Percentiles rank a stretch among this genome's conserved stretches.
Evolutionary conservation across 2,797 vertebrate genomes (phyloP).

Genomic region (Botia almorhae): DNA sequence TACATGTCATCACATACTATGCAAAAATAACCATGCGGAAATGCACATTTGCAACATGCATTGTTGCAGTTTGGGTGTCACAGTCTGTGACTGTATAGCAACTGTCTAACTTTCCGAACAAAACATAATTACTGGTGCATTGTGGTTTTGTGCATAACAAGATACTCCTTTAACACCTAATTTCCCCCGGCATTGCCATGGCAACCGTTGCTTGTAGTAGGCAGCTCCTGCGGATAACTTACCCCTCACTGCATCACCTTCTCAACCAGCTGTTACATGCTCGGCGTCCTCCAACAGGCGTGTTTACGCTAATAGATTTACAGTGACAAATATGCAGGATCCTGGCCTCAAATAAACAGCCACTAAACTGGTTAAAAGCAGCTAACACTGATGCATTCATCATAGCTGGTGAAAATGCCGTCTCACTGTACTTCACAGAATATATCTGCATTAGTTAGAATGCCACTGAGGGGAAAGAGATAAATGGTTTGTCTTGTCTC

Average conservation of each 20-base stretch:
- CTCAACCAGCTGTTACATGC: conserved; percentile 49
- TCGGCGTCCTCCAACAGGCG: conserved; percentile 43
- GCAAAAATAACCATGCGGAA: not conserved
- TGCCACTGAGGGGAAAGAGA: conserved; percentile 8
- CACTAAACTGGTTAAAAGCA: conserved; percentile 7
- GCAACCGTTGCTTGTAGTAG: conserved; percentile 59
- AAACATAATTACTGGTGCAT: conserved; percentile 52
- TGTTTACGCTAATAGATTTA: conserved; percentile 45
- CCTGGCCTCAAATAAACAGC: conserved; percentile 10
- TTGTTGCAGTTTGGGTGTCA: not conserved
- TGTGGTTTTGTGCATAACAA: conserved; percentile 44
- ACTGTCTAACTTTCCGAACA: conserved; percentile 32
- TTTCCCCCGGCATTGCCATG: conserved; percentile 63
- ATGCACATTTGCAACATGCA: not conserved
- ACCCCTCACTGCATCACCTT: conserved; percentile 50
- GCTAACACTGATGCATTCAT: conserved; percentile 20
- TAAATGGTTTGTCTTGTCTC: conserved; percentile 3
- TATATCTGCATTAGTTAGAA: conserved; percentile 5
- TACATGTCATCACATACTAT: not conserved
- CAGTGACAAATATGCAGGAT: conserved; percentile 40
- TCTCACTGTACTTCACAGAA: not conserved
- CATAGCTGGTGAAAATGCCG: not conserved
- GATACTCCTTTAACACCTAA: conserved; percentile 50
- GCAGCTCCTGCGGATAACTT: conserved; percentile 49
- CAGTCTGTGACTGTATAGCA: conserved; percentile 8